These are phyloP conservation scores for Barbus barbus DNA, from an alignment of 2,113 vertebrate genomes.

Conservation along the genomic window DNA sequence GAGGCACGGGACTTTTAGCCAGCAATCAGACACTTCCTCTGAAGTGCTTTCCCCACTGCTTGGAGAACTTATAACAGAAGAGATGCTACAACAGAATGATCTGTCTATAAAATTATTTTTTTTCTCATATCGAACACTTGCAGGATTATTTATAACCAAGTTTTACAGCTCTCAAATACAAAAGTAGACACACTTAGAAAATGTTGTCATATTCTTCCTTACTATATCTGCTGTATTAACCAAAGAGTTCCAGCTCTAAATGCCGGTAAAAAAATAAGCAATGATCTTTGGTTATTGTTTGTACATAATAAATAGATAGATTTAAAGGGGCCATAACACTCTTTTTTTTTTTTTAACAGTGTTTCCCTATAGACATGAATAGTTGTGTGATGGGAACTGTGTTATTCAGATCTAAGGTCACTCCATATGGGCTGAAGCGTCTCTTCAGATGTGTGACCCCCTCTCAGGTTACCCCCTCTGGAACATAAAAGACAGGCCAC, in stretches of 20 bases:
- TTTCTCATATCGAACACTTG: not conserved
- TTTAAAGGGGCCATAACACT: not conserved
- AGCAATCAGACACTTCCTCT: constrained; percentile 23
- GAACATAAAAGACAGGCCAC: constrained; percentile 67
- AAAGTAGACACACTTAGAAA: not conserved
- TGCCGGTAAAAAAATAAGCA: too few relatives aligned
- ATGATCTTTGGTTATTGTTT: too few relatives aligned
- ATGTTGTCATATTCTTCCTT: not conserved
- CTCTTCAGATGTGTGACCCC: constrained; percentile 47
- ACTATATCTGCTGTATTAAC: not conserved
- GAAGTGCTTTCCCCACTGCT: not conserved
- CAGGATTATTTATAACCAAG: not conserved
- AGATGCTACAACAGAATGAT: too few relatives aligned
- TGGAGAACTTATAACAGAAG: not conserved
- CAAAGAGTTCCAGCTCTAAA: not conserved
- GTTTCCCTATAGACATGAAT: not conserved
- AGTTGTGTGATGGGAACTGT: constrained; percentile 44
- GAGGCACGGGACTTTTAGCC: constrained; percentile 44
- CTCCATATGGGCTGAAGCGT: constrained; percentile 8
- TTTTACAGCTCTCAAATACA: not conserved
- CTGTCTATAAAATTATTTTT: not conserved
- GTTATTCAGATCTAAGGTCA: constrained; percentile 30
- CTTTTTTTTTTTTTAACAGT: not conserved
- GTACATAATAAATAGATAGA: too few relatives aligned
- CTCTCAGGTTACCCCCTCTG: constrained; percentile 60